Base-by-base conservation (phyloP, 2,888 invertebrate genomes). In the Caenorhabditis imperialis region DNA sequence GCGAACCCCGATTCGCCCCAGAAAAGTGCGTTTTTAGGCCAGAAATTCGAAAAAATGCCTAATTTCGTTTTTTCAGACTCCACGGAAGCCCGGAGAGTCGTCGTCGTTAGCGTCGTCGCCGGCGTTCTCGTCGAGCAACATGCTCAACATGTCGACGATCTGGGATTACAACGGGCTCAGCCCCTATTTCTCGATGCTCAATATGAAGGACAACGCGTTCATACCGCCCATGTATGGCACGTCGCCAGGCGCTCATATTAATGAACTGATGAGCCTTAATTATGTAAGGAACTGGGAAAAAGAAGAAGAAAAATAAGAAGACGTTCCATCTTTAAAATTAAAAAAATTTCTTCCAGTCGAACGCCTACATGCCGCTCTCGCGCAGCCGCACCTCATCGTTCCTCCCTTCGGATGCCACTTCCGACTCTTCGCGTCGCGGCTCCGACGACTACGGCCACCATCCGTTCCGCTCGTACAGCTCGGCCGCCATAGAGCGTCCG, bases 321-420 rank as follows among this genome's bases (percentile, higher is more conserved):
- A n/a, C n/a, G n/a, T n/a, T n/a, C n/a, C n/a, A n/a, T n/a, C n/a
- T n/a, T n/a, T n/a, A n/a, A n/a, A n/a, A n/a, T n/a, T n/a, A n/a
- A n/a, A n/a, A n/a, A n/a, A 12, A 38, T 23, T 23, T 38, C 22
- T 20, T 45, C 6, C 45, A 54, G 38, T 10, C 35, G 7, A 55
- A 22, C 20, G 12, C n/a, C 12, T 53, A 35, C 16, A 12, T 37
- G 10, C 57, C 50, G 25, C 23, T 67, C 10, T 51, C 67, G 22
- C 62, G 62, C 20, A 62, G 62, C 53, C 40, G 62, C 51, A 62
- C 62, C 1, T 62, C 62, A 2, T 62, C 62, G 16, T 53, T 62
- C 25, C 33, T 65, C 7, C 55, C 47, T 25, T 53, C 58, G 3
- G 44, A 53, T 30, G 30, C 30, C 18, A 51, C 55, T 12, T 30